phyloP scores from a whole-genome alignment of 2,797 vertebrate species.

The Hydrocynus forskahlii region DNA sequence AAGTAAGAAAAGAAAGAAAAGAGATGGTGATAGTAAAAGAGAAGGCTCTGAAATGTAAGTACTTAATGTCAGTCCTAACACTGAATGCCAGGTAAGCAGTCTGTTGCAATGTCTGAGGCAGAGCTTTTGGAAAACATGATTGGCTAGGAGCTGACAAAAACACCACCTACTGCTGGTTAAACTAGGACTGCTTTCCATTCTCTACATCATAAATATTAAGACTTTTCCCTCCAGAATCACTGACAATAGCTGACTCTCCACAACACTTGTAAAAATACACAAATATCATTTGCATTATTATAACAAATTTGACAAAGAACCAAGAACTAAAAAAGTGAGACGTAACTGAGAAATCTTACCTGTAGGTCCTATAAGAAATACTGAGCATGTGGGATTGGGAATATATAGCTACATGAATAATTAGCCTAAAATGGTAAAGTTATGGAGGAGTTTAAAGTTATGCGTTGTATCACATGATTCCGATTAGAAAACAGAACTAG shows the following conservation, averaged over 20 bases:
- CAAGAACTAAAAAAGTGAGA: neutral
- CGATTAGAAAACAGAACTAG: neutral
- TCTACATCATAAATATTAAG: neutral
- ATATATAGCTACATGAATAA: neutral
- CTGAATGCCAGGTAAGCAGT: neutral
- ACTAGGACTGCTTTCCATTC: neutral
- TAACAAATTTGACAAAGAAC: constrained; percentile 1
- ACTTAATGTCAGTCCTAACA: neutral
- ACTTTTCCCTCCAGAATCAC: neutral
- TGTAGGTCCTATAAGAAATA: neutral
- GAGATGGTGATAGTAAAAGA: neutral
- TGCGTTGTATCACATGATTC: neutral
- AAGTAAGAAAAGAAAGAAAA: neutral
- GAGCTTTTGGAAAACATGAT: neutral
- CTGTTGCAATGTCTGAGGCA: neutral
- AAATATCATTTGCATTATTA: neutral
- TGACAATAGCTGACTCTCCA: neutral
- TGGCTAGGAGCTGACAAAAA: neutral
- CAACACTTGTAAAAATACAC: neutral
- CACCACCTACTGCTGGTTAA: neutral
- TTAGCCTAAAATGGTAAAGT: neutral
- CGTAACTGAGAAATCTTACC: neutral
- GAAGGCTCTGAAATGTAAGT: neutral
- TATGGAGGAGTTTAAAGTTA: neutral
- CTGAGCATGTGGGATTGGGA: neutral